Evolutionary conservation across 1,140 invertebrate genomes (phyloP), one percentile per base, ranked within the genome.

Genomic region (Pseudomyrmex cubaensis): DNA sequence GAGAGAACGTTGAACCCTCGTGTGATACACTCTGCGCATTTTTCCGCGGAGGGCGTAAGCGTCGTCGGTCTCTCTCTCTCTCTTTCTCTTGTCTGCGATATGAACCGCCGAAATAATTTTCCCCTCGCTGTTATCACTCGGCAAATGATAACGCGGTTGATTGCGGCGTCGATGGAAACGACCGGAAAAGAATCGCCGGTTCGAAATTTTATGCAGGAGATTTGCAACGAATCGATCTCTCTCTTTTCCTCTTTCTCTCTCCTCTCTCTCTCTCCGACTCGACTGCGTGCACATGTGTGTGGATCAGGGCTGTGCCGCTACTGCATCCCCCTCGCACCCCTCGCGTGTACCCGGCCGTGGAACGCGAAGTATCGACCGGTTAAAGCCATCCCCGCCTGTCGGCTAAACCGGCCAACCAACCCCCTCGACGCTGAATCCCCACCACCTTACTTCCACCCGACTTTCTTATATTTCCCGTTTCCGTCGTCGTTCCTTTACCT

Each of bases 301-400:
- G 64, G 85, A 87, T 84, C 61, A 87, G 85, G 80, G 86, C 67
- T 83, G 85, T 78, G 80, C 67, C 72, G 56, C 46, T 52, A 2
- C 48, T 15, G 8, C 20, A 59, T 48, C 35, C 35, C 5, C 35
- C 35, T 35, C 57, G 59, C 78, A 67, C 61, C 48, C 82, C 59
- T 83, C n/a, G 48, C 52, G 35, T 20, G 20, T 17, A 62, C 63
- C 35, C 44, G 25, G 69, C 46, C 75, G 70, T 87, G 69, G 85
- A 87, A 86, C 85, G 25, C 75, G n/a, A 85, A 85, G 86, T 88
- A 88, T 88, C 87, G 87, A 88, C 86, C 87, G 78, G 86, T 82
- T 78, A 88, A 88, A 88, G 87, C 86, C 78, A 83, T 85, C 78
- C 86, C 84, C 86, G 78, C 73, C 78, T 74, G 83, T 66, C 44